A percentile compares a stretch with the other conserved stretches of the same genome.
Evolutionary conservation across 2,888 invertebrate genomes (phyloP).

Genomic region (Drosophila peninsularis): DNA sequence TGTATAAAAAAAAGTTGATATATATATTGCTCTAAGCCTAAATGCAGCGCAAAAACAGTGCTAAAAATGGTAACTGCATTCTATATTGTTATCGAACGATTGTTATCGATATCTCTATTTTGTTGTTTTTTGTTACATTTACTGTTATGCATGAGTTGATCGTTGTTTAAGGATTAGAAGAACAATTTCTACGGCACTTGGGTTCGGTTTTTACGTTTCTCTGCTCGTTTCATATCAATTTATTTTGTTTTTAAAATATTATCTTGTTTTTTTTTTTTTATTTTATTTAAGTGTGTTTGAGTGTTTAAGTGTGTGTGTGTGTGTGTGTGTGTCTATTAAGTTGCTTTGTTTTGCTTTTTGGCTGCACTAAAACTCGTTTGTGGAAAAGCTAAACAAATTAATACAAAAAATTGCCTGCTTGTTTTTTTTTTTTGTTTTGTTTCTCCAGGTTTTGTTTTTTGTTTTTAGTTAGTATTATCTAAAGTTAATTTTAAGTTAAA

Average conservation of each 20-base stretch:
- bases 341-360: slow-evolving; percentile 10
- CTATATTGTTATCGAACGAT: slow-evolving; percentile 5
- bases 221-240: slow-evolving; percentile 9
- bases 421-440: slow-evolving; percentile 2
- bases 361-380: slow-evolving; percentile 25
- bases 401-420: slow-evolving; percentile 16
- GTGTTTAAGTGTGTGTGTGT: slow-evolving; percentile 28
- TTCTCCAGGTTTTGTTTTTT: slow-evolving; percentile 21
- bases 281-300: slow-evolving; percentile 1
- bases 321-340: slow-evolving; percentile 1
- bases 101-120: background rate
- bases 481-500: slow-evolving; percentile 50
- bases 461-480: slow-evolving; percentile 52
- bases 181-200: slow-evolving; percentile 41
- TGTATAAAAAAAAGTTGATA: background rate
- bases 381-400: slow-evolving; percentile 20
- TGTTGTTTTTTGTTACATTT: slow-evolving; percentile 9
- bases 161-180: slow-evolving; percentile 43
- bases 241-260: slow-evolving; percentile 14
- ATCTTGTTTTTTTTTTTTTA: slow-evolving; percentile 7
- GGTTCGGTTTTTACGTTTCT: slow-evolving; percentile 27
- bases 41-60: slow-evolving; percentile 33
- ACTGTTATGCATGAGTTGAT: slow-evolving; percentile 30
- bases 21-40: slow-evolving; percentile 18
- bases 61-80: slow-evolving; percentile 22